phyloP scores from a whole-genome alignment of 2,113 vertebrate species.

The Melanerpes formicivorus region DNA sequence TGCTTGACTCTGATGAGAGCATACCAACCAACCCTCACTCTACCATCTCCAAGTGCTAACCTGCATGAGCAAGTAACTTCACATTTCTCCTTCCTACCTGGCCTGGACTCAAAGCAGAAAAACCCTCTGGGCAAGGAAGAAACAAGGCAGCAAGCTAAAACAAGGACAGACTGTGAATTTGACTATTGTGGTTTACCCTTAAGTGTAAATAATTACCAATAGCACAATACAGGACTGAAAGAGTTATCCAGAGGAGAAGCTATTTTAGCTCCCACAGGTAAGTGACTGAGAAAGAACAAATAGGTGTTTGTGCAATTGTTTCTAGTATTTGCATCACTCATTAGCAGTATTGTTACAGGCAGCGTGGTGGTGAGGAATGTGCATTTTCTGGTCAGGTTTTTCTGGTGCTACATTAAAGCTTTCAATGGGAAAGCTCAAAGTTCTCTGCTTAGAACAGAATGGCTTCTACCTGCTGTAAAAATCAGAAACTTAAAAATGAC shows the following conservation, averaged over 20 bases:
- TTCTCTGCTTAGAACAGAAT: not conserved
- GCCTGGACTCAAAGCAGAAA: not conserved
- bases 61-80: not conserved
- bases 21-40: not conserved
- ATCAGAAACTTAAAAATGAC: not conserved
- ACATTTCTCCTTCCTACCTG: not conserved
- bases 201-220: not conserved
- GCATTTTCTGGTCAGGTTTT: not conserved
- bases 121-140: not conserved
- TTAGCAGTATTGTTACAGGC: not conserved
- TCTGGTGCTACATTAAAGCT: not conserved
- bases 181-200: not conserved
- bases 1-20: not conserved
- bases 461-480: not conserved
- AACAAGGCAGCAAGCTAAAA: not conserved
- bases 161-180: not conserved
- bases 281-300: not conserved
- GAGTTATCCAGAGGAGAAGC: not conserved
- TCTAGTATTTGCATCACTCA: not conserved
- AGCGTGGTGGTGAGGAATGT: not conserved
- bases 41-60: not conserved
- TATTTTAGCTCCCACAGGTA: not conserved
- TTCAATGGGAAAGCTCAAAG: not conserved
- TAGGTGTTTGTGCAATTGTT: not conserved
- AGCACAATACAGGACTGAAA: not conserved